A percentile compares a stretch with the other conserved stretches of the same genome.
phyloP scores from a whole-genome alignment of 2,113 vertebrate species.

The Mirza zaza region DNA sequence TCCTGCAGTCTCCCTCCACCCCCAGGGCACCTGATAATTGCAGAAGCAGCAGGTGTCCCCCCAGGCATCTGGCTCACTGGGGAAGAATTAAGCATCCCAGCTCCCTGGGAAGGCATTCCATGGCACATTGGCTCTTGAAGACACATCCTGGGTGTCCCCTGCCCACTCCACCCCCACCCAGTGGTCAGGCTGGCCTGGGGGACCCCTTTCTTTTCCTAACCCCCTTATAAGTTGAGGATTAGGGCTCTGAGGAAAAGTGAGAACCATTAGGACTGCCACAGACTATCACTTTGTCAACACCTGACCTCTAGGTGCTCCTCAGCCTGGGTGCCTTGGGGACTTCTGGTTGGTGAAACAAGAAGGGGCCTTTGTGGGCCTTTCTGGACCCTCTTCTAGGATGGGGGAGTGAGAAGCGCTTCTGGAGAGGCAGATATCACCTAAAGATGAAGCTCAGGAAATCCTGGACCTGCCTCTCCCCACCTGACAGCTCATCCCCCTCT shows the following conservation, averaged over 20 bases:
- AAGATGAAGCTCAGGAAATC: neutral
- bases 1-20: neutral
- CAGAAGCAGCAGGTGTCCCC: slow-evolving; percentile 24
- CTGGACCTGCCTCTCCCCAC: neutral
- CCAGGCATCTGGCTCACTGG: slow-evolving; percentile 73
- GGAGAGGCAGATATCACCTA: neutral
- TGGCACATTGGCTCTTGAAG: slow-evolving; percentile 70
- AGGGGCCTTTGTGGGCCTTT: neutral
- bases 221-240: neutral
- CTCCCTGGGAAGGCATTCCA: slow-evolving; percentile 67
- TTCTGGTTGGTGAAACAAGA: neutral
- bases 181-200: neutral
- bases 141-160: neutral
- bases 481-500: neutral
- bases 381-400: neutral
- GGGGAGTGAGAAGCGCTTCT: neutral
- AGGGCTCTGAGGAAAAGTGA: neutral
- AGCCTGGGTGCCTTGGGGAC: neutral
- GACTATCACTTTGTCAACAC: neutral
- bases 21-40: neutral
- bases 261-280: neutral
- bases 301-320: neutral
- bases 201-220: neutral
- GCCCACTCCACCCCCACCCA: neutral
- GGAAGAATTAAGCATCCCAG: slow-evolving; percentile 76